Conservation (phyloP, 1,140 invertebrate genomes). For the Cydia splendana region DNA sequence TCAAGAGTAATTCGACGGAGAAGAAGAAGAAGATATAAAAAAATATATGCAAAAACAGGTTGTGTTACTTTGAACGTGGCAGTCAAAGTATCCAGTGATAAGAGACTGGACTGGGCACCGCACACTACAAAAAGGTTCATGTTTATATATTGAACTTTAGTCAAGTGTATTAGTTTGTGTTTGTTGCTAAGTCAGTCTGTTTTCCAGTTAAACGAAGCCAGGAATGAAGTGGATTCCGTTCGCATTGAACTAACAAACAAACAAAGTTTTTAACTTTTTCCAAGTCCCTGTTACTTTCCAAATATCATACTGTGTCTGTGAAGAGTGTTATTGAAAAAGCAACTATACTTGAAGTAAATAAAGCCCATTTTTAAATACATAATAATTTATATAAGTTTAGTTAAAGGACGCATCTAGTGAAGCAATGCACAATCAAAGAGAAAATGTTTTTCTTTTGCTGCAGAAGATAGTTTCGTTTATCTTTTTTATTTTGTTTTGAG, state of each 20-base stretch:
- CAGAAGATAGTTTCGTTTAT: neutral
- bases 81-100: too few species aligned
- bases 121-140: too few species aligned
- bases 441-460: neutral
- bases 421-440: neutral
- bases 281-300: neutral
- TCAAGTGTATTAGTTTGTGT: neutral
- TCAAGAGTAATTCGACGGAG: too few species aligned
- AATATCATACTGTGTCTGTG: neutral
- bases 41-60: too few species aligned
- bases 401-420: neutral
- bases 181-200: neutral
- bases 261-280: neutral
- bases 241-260: constrained; percentile 7
- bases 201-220: neutral
- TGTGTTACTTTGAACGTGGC: too few species aligned
- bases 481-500: too few species aligned
- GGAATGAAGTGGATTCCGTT: constrained; percentile 11
- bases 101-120: too few species aligned
- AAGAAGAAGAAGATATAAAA: too few species aligned
- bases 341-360: neutral
- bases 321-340: neutral
- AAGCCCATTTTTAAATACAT: neutral
- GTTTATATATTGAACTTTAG: neutral
- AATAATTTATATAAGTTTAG: neutral